Evolutionary conservation across 2,113 vertebrate species (phyloP).

Genomic region (Eclectus roratus): DNA sequence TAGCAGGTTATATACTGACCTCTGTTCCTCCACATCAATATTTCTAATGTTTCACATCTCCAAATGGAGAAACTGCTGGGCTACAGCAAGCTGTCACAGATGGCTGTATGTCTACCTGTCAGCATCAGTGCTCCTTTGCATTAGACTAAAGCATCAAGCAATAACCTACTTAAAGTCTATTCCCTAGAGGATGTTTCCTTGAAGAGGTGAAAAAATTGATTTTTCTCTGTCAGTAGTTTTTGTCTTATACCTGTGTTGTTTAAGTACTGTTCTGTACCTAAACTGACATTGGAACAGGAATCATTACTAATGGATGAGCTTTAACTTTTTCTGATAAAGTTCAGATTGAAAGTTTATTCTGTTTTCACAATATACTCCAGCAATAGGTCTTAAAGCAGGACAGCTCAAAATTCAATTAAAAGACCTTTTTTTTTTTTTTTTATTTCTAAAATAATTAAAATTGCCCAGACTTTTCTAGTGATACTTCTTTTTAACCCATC

Average conservation of each 20-base stretch:
- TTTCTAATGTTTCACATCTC: slow-evolving; percentile 9
- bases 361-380: neutral
- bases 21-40: slow-evolving; percentile 8
- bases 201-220: neutral
- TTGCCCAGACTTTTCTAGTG: neutral
- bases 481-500: neutral
- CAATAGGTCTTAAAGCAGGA: neutral
- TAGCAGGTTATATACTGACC: neutral
- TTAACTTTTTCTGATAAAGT: neutral
- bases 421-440: neutral
- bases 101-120: neutral
- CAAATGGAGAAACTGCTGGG: slow-evolving; percentile 7
- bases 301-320: neutral
- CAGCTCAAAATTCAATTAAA: neutral
- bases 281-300: neutral
- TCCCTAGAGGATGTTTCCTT: neutral
- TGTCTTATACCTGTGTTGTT: neutral
- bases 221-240: slow-evolving; percentile 21
- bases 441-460: neutral
- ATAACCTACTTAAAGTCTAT: slow-evolving; percentile 3
- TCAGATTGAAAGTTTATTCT: neutral
- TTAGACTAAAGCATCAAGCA: slow-evolving; percentile 23
- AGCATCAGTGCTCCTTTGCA: neutral
- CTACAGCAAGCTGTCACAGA: neutral
- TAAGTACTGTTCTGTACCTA: neutral